Evolutionary conservation across 2,113 vertebrate species (phyloP), one percentile per base, ranked within the genome.

Genomic region (Colossoma macropomum): DNA sequence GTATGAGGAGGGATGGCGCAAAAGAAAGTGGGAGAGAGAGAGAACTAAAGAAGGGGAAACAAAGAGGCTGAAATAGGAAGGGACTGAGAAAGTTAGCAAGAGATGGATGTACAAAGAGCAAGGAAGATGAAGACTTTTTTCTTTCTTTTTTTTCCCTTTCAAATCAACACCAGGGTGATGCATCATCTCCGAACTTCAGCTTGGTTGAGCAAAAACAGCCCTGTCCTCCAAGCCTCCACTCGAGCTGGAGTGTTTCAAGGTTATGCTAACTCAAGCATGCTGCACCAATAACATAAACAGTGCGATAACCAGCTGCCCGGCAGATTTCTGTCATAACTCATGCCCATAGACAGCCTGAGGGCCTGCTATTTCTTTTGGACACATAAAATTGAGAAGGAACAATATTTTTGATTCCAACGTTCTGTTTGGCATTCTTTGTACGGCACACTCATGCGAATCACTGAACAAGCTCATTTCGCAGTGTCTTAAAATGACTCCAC

Each of bases 211-310:
- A 63, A 92, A 93, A 93, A 92, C 93, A 92, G 89, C 68, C 85
- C 88, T 91, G 91, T 89, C 60, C 60, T 75, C n/a, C n/a, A 12
- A 48, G 89, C 90, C 88, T 77, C 89, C 88, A 92, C 92, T 94
- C 91, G 91, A 94, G 92, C 93, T 92, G 90, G 90, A 87, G 90
- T 87, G 85, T 91, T 92, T 94, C 94, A 94, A 94, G 94, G 94
- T 94, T 95, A 93, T 92, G 93, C 92, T 93, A 93, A 94, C 94
- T 92, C 89, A 93, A 94, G 92, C 92, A 92, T 91, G 90, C 88
- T 93, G 91, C 90, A 90, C 90, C 91, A 94, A 93, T 94, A 94
- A 94, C 91, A 93, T 93, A 94, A 94, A 95, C 94, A 94, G 84
- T 80, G 86, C 87, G 93, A 95, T 94, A 95, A 94, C 90, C 90